A percentile compares a stretch with the other conserved stretches of the same genome.
Evolutionary conservation across 2,888 invertebrate genomes (phyloP).

Genomic region (Rotaria macrura): DNA sequence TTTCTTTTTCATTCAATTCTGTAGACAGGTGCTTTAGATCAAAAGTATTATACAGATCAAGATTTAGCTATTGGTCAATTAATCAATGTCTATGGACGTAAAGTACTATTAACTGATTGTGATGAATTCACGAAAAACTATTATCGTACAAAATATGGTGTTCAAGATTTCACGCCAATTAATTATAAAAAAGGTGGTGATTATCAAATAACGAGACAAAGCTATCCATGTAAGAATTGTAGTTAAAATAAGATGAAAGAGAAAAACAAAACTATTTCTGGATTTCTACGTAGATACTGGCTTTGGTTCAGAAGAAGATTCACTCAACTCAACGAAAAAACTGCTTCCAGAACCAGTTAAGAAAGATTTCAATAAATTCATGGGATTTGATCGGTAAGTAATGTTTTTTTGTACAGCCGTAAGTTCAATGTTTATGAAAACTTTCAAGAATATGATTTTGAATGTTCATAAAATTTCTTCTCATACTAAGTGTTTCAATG

Average conservation of each 20-base stretch:
- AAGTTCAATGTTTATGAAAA: constrained; percentile 57
- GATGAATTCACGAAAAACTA: constrained; percentile 75
- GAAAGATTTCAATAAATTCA: constrained; percentile 67
- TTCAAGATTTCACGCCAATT: constrained; percentile 39
- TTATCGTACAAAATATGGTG: constrained; percentile 63
- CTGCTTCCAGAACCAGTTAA: constrained; percentile 68
- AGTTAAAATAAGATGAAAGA: too few relatives aligned
- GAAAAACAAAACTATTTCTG: too few relatives aligned
- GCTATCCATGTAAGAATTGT: constrained; percentile 20
- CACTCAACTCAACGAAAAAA: constrained; percentile 71
- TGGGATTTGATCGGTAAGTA: constrained; percentile 63
- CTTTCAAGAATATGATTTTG: constrained; percentile 11
- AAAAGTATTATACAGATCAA: constrained; percentile 54
- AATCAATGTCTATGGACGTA: constrained; percentile 69
- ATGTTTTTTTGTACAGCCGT: too few relatives aligned
- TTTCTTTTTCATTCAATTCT: too few relatives aligned
- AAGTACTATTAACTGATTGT: constrained; percentile 68
- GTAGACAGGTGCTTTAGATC: constrained; percentile 46
- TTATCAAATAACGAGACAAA: constrained; percentile 20
- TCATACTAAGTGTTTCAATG: too few relatives aligned
- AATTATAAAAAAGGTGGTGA: constrained; percentile 13
- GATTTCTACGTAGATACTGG: constrained; percentile 58
- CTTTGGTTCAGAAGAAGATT: constrained; percentile 76
- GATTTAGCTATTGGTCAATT: constrained; percentile 72
- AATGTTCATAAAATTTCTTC: too few relatives aligned